Evolutionary conservation across 2,797 vertebrate genomes (phyloP), one percentile per base, ranked within the genome.

Genomic region (Huso huso): DNA sequence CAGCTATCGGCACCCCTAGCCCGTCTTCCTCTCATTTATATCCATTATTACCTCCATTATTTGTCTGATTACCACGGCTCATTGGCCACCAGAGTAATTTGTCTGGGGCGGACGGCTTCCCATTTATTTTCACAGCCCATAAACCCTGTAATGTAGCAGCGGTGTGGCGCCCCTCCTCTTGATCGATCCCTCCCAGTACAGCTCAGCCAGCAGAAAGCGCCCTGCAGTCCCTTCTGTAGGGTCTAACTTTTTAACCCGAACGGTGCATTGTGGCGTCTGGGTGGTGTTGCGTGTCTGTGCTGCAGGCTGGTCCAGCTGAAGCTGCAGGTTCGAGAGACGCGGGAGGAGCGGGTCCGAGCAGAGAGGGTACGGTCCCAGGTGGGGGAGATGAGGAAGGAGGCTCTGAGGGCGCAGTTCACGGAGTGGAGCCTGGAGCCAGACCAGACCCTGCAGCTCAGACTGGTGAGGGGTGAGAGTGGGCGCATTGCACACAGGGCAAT

Each of bases 231-330:
- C 53, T 6, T 11, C 15, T 18, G 15, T 18, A 18, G 15, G 15
- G 2, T n/a, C 4, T n/a, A 8, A 60, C 8, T 60, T 10, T 60
- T 8, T 6, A 9, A 48, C 13, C 7, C 15, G 8, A 23, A 6
- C 60, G 8, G 3, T 57, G 55, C 55, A 6, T n/a, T 1, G 55
- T 6, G 55, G 8, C 6, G 8, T 57, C 6, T 57, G 55, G 1
- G 55, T 57, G 55, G 10, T 58, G 9, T 58, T 11, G 3, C 12
- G 10, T 58, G 55, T 11, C 55, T 6, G 55, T 58, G 55, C 10
- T 11, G 10, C 73, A 91, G 89, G 74, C 71, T 89, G 53, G 70
- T 71, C 52, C 74, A 68, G 71, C 76, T 89, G 75, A 90, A 83
- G 70, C 66, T 72, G 64, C 72, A 77, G 65, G 66, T 81, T 65